Conservation (phyloP, 2,888 invertebrate genomes). For the Mythimna albipuncta region DNA sequence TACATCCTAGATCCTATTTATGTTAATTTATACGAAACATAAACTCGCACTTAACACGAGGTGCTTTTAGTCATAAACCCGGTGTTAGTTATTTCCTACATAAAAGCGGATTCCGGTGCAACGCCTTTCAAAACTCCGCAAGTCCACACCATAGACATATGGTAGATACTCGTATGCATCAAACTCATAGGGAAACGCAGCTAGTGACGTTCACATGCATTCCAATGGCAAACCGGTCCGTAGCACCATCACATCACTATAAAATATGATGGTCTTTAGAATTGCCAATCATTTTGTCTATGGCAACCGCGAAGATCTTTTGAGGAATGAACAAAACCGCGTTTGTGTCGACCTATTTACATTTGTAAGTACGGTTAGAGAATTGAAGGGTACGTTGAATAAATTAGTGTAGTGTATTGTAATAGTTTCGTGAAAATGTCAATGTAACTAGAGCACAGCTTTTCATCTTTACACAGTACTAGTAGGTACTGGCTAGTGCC, state of each 20-base stretch:
- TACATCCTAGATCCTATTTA: conserved; percentile 14
- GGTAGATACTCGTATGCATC: conserved; percentile 38
- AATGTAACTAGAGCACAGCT: neutral
- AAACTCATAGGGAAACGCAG: conserved; percentile 46
- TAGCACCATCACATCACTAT: conserved; percentile 42
- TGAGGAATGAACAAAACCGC: conserved; percentile 15
- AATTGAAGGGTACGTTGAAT: neutral
- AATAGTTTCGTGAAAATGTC: conserved; percentile 26
- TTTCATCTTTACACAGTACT: too few relatives aligned
- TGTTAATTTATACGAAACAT: conserved; percentile 43
- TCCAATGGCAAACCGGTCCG: conserved; percentile 58
- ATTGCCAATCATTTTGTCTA: conserved; percentile 58
- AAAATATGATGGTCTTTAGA: conserved; percentile 35
- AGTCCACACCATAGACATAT: conserved; percentile 33
- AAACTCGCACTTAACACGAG: conserved; percentile 25
- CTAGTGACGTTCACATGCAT: conserved; percentile 59
- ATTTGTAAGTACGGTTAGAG: neutral
- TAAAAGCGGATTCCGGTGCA: conserved; percentile 28
- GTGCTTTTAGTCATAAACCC: conserved; percentile 34
- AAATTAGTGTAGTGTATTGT: neutral
- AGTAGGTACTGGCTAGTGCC: too few relatives aligned
- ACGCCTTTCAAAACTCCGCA: conserved; percentile 16
- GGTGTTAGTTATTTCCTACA: conserved; percentile 25
- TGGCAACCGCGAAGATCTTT: conserved; percentile 32
- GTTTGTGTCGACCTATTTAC: conserved; percentile 28